A percentile compares a stretch with the other conserved stretches of the same genome.
phyloP scores from a whole-genome alignment of 2,113 vertebrate genomes.

The Calypte anna region DNA sequence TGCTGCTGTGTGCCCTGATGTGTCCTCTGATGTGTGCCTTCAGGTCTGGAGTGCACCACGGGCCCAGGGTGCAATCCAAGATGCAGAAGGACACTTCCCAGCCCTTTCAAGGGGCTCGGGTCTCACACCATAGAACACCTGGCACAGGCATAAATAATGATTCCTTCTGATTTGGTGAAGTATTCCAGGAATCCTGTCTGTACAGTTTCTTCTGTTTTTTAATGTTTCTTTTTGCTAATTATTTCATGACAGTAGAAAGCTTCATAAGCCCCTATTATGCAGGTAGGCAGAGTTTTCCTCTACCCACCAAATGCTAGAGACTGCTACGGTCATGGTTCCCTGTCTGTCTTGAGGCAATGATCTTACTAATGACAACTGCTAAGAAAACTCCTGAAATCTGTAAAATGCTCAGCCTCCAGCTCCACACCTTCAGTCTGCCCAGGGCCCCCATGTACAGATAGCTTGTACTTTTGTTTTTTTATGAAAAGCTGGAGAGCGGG shows the following conservation, averaged over 20 bases:
- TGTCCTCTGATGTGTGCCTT: background rate
- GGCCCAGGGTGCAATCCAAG: background rate
- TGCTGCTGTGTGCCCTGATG: background rate
- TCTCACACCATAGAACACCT: background rate
- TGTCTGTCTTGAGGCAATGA: background rate
- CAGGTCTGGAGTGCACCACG: background rate
- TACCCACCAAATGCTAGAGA: background rate
- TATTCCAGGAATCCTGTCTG: background rate
- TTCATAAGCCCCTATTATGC: background rate
- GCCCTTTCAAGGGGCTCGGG: background rate
- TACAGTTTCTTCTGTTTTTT: background rate
- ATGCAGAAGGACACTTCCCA: background rate
- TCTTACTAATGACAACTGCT: background rate
- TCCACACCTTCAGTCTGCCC: background rate
- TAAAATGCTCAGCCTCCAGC: background rate
- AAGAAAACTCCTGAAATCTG: background rate
- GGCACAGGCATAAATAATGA: background rate
- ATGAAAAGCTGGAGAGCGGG: background rate
- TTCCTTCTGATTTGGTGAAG: background rate
- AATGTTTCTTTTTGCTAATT: background rate
- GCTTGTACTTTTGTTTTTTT: background rate
- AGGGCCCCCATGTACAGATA: background rate
- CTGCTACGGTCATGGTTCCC: background rate
- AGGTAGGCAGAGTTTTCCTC: background rate
- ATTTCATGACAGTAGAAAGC: background rate